These are phyloP conservation scores for Andrena trimmerana DNA, from an alignment of 2,888 invertebrate species.

Conservation along the genomic window DNA sequence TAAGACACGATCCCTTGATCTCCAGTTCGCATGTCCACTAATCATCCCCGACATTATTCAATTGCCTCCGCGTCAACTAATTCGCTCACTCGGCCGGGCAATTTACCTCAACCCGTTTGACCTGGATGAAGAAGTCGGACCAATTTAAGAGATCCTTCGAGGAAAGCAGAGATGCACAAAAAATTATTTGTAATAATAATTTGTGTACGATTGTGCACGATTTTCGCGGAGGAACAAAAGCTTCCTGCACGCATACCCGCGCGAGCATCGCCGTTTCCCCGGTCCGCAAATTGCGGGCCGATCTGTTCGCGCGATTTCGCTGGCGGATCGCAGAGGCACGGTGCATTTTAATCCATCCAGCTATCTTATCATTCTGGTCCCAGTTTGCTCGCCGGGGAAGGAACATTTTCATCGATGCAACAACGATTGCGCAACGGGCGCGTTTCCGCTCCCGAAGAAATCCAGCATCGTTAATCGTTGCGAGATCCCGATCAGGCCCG, in stretches of 20 bases:
- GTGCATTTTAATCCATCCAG: not conserved
- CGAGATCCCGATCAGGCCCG: not conserved
- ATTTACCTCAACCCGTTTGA: slow-evolving; percentile 40
- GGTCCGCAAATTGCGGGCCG: not conserved
- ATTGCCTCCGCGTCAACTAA: slow-evolving; percentile 40
- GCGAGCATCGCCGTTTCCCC: not conserved
- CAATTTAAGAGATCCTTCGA: not conserved
- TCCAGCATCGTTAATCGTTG: not conserved
- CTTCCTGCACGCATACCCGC: not conserved
- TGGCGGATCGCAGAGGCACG: not conserved
- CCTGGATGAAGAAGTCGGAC: slow-evolving; percentile 42
- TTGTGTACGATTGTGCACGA: not conserved
- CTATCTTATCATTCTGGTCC: not conserved
- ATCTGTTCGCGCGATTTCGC: not conserved
- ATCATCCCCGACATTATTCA: slow-evolving; percentile 33
- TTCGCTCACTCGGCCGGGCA: slow-evolving; percentile 8
- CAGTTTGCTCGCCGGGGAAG: not conserved
- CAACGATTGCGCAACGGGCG: not conserved
- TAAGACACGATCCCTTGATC: not conserved
- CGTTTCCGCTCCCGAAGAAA: slow-evolving; percentile 4
- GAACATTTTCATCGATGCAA: not conserved
- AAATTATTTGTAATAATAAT: too few species aligned
- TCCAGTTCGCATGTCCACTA: not conserved
- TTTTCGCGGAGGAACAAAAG: slow-evolving; percentile 2
- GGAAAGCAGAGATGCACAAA: not conserved